phyloP scores from a whole-genome alignment of 2,888 invertebrate genomes.

The Tachystola acroxantha region DNA sequence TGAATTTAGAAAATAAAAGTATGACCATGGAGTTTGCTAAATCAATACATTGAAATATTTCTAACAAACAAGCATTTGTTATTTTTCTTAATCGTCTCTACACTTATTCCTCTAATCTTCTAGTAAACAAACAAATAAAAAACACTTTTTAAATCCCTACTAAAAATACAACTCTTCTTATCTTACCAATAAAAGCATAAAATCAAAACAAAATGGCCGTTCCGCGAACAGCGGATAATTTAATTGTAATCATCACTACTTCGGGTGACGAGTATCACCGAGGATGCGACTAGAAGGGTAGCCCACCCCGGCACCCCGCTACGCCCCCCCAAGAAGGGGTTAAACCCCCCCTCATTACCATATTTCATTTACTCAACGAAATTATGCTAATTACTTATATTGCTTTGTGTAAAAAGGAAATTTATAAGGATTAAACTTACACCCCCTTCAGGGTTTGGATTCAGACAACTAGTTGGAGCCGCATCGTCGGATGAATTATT shows the following conservation, averaged over 20 bases:
- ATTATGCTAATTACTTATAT: constrained; percentile 79
- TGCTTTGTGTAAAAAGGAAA: constrained; percentile 79
- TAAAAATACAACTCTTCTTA: too few species aligned
- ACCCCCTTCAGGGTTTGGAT: constrained; percentile 46
- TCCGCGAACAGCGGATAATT: constrained; percentile 62
- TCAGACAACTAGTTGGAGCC: constrained; percentile 54
- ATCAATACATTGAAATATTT: too few species aligned
- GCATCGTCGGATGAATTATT: constrained; percentile 63
- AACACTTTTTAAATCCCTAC: too few species aligned
- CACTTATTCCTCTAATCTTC: too few species aligned
- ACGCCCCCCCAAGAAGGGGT: constrained; percentile 61
- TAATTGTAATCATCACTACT: constrained; percentile 76
- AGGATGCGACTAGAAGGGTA: constrained; percentile 70
- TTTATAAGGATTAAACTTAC: constrained; percentile 78
- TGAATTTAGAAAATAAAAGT: too few species aligned
- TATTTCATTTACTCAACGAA: constrained; percentile 79
- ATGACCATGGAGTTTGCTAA: too few species aligned
- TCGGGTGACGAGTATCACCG: constrained; percentile 71
- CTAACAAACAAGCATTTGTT: too few species aligned
- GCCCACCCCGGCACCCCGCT: constrained; percentile 40
- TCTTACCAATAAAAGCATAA: constrained; percentile 40
- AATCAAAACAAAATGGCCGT: constrained; percentile 68
- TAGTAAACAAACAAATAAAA: background rate
- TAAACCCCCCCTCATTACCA: constrained; percentile 73
- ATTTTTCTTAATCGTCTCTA: too few species aligned